These are phyloP conservation scores for Sander lucioperca DNA, from an alignment of 2,113 vertebrate species.

Conservation along the genomic window DNA sequence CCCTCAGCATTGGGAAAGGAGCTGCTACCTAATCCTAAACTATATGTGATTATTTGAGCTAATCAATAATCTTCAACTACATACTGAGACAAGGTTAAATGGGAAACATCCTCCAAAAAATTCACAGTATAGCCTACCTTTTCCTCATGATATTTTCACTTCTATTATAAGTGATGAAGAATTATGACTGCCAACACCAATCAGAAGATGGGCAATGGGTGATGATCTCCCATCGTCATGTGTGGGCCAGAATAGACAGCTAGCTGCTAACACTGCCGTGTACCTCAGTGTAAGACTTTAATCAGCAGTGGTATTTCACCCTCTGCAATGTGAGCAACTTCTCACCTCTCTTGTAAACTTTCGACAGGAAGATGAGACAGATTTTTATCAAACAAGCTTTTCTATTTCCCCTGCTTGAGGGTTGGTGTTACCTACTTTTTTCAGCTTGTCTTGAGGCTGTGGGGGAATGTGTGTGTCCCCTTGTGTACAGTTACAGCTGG, in stretches of 20 bases:
- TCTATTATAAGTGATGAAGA: background rate
- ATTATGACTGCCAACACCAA: background rate
- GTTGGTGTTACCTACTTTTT: background rate
- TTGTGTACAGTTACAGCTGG: background rate
- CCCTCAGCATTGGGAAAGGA: background rate
- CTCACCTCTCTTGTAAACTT: conserved; percentile 27
- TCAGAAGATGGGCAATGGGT: background rate
- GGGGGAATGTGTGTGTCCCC: background rate
- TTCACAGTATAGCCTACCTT: background rate
- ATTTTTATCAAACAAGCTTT: conserved; percentile 6
- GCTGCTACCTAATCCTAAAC: background rate
- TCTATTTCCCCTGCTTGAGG: conserved; percentile 1
- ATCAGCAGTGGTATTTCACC: conserved; percentile 29
- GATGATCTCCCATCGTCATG: background rate
- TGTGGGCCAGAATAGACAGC: background rate
- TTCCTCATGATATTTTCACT: background rate
- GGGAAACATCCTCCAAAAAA: background rate
- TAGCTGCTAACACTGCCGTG: background rate
- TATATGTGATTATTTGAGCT: background rate
- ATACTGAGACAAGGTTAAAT: background rate
- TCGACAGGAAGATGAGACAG: conserved; percentile 32
- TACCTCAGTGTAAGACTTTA: conserved; percentile 2
- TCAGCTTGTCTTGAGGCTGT: background rate
- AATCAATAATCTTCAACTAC: background rate
- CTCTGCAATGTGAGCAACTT: conserved; percentile 23